These are phyloP conservation scores for Neosilurus hyrtlii DNA, from an alignment of 2,797 vertebrate species.

Conservation along the genomic window DNA sequence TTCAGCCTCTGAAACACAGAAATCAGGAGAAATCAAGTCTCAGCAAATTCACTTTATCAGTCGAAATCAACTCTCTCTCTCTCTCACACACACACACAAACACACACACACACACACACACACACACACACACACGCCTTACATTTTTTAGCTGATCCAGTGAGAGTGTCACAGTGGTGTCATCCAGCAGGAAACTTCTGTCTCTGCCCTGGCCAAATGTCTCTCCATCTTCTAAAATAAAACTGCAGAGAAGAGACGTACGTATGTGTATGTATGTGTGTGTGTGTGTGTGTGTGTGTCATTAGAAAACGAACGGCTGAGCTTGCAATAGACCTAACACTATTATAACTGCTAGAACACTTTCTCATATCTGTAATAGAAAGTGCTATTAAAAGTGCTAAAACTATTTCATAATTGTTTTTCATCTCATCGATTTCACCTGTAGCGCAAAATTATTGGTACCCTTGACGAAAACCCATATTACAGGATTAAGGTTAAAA, in stretches of 20 bases:
- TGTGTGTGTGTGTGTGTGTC: conserved; percentile 50
- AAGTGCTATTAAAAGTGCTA: not conserved
- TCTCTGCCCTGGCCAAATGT: conserved; percentile 92
- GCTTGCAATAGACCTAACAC: not conserved
- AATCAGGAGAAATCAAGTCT: conserved; percentile 3
- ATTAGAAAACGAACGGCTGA: not conserved
- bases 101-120: conserved; percentile 5
- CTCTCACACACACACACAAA: not conserved
- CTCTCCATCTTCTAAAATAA: conserved; percentile 93
- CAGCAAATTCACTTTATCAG: not conserved
- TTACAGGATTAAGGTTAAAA: not conserved
- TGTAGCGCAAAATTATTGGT: not conserved
- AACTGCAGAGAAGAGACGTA: conserved; percentile 67
- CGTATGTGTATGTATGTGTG: not conserved
- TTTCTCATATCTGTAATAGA: not conserved
- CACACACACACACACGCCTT: conserved; percentile 56
- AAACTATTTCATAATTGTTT: not conserved
- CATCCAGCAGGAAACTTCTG: conserved; percentile 91
- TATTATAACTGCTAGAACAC: not conserved
- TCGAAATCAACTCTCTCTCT: not conserved
- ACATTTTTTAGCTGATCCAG: conserved; percentile 95
- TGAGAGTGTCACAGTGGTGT: conserved; percentile 91
- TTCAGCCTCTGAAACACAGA: conserved; percentile 84
- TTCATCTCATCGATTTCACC: not conserved
- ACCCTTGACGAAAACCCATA: not conserved